A percentile compares a stretch with the other conserved stretches of the same genome.
phyloP scores from a whole-genome alignment of 1,140 invertebrate species.

The Capitella teleta region DNA sequence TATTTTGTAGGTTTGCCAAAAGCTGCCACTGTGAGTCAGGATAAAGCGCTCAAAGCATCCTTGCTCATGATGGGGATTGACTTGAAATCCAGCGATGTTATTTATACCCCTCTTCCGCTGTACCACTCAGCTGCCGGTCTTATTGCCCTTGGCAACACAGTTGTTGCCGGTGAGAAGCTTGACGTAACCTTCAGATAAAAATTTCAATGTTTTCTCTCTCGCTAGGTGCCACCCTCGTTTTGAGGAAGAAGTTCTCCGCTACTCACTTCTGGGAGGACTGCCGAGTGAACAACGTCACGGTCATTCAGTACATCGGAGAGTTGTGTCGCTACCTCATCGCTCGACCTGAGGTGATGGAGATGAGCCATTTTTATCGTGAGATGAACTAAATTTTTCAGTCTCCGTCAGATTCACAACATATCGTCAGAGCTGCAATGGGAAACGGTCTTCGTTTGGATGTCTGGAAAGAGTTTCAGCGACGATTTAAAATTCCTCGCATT shows the following conservation, averaged over 20 bases:
- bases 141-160: background rate
- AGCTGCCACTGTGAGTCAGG: background rate
- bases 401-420: background rate
- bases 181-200: background rate
- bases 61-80: background rate
- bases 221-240: slow-evolving; percentile 66
- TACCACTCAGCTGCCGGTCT: background rate
- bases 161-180: background rate
- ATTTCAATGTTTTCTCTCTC: background rate
- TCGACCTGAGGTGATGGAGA: slow-evolving; percentile 50
- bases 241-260: slow-evolving; percentile 89
- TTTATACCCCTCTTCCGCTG: background rate
- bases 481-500: background rate
- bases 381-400: background rate
- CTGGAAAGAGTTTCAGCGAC: background rate
- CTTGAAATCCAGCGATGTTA: background rate
- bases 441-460: background rate
- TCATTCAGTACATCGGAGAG: slow-evolving; percentile 96
- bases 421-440: background rate
- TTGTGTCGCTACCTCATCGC: slow-evolving; percentile 93
- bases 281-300: slow-evolving; percentile 87
- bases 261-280: slow-evolving; percentile 90
- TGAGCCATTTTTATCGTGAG: background rate
- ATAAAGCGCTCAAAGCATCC: background rate
- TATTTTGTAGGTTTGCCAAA: background rate